Conservation (phyloP, 2,797 vertebrate genomes). For the Sebastolobus altivelis region DNA sequence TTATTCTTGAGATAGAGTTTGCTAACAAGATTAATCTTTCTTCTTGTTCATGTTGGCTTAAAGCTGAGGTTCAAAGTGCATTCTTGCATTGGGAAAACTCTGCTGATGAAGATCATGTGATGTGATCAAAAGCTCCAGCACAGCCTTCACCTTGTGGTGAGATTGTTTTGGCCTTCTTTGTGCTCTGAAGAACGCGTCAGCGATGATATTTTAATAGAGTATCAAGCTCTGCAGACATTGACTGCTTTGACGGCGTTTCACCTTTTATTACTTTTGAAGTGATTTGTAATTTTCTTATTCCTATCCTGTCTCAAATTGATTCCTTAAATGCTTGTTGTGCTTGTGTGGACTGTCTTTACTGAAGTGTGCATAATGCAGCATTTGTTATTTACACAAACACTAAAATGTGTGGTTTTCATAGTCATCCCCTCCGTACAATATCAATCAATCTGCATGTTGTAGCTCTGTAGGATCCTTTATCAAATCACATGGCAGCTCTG, state of each 20-base stretch:
- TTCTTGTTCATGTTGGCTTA: not conserved
- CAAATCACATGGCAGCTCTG: not conserved
- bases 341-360: not conserved
- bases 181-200: not conserved
- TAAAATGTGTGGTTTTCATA: not conserved
- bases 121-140: not conserved
- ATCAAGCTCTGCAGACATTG: not conserved
- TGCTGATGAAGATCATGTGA: not conserved
- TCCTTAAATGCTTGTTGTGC: not conserved
- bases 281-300: slow-evolving; percentile 7
- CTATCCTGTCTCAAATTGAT: not conserved
- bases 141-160: not conserved
- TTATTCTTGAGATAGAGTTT: not conserved
- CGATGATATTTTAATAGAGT: not conserved
- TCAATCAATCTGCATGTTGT: not conserved
- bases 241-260: too few relatives aligned
- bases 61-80: not conserved
- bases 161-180: not conserved
- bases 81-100: not conserved
- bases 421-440: not conserved
- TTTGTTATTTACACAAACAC: not conserved
- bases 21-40: not conserved
- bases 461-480: not conserved
- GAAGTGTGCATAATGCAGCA: not conserved
- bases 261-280: too few relatives aligned